These are phyloP conservation scores for Leptinotarsa rubiginosa DNA, from an alignment of 2,888 invertebrate species.

Conservation along the genomic window DNA sequence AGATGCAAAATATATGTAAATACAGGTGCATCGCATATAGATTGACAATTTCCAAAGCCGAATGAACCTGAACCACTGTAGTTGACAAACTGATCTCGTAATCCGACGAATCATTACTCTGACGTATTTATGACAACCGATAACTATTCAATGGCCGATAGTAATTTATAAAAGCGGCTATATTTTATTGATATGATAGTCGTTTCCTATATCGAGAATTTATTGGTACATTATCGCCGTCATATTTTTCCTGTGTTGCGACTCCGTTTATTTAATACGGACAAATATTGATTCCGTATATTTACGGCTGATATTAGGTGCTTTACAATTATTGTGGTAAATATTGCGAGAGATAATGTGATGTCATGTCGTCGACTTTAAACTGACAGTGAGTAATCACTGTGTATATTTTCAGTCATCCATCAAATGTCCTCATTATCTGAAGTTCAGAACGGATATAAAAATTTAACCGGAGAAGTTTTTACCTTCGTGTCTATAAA, in stretches of 20 bases:
- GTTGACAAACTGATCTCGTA: slow-evolving; percentile 49
- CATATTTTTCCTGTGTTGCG: slow-evolving; percentile 37
- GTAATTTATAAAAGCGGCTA: slow-evolving; percentile 28
- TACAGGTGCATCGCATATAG: slow-evolving; percentile 3
- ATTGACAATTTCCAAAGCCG: slow-evolving; percentile 20
- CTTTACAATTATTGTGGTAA: slow-evolving; percentile 24
- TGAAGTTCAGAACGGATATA: not conserved
- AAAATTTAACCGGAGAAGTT: not conserved
- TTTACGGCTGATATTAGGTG: slow-evolving; percentile 22
- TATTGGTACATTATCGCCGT: slow-evolving; percentile 37
- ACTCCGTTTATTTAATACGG: slow-evolving; percentile 1
- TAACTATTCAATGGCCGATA: slow-evolving; percentile 42
- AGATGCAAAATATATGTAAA: not conserved
- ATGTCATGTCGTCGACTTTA: not conserved
- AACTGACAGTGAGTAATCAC: slow-evolving; percentile 15
- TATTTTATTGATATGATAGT: slow-evolving; percentile 30
- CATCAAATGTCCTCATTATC: not conserved
- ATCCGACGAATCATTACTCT: slow-evolving; percentile 46
- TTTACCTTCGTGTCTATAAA: not conserved
- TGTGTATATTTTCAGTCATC: not conserved
- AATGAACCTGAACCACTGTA: slow-evolving; percentile 34
- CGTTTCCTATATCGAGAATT: slow-evolving; percentile 33
- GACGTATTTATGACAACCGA: slow-evolving; percentile 49
- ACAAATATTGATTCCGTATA: slow-evolving; percentile 24
- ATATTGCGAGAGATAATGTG: slow-evolving; percentile 13